These are phyloP conservation scores for Mormyrus iriodes DNA, from an alignment of 2,113 vertebrate species.

Conservation along the genomic window DNA sequence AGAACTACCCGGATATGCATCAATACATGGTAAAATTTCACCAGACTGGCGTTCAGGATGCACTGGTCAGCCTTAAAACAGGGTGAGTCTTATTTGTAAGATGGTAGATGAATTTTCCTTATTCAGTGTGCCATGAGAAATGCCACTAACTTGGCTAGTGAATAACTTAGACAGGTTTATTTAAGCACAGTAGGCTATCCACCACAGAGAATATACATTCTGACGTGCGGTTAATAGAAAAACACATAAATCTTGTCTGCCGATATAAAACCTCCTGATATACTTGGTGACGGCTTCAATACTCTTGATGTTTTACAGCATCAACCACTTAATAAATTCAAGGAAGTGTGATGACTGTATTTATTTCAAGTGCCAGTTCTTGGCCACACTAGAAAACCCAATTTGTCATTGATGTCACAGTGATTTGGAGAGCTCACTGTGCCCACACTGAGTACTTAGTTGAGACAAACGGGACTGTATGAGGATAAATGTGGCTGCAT, in stretches of 20 bases:
- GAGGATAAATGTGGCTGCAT: neutral
- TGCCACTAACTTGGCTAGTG: neutral
- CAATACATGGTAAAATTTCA: slow-evolving; percentile 98
- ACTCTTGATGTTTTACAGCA: neutral
- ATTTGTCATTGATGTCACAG: neutral
- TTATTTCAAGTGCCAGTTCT: slow-evolving; percentile 8
- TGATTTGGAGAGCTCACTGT: neutral
- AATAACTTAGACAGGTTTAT: neutral
- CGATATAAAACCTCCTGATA: neutral
- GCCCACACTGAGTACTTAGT: neutral
- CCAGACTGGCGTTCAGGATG: slow-evolving; percentile 85
- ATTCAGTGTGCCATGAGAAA: neutral
- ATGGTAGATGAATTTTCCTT: neutral
- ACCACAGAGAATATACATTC: neutral
- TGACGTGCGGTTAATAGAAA: neutral
- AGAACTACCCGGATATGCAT: slow-evolving; percentile 98
- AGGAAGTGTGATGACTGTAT: slow-evolving; percentile 3
- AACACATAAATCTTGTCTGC: neutral
- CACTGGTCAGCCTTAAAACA: slow-evolving; percentile 89
- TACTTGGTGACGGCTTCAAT: neutral
- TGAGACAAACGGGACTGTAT: neutral
- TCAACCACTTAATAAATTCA: neutral
- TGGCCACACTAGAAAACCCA: neutral
- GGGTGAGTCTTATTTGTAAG: slow-evolving; percentile 63
- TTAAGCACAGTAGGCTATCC: neutral